Conservation (phyloP, 2,113 vertebrate genomes). For the Passer montanus region DNA sequence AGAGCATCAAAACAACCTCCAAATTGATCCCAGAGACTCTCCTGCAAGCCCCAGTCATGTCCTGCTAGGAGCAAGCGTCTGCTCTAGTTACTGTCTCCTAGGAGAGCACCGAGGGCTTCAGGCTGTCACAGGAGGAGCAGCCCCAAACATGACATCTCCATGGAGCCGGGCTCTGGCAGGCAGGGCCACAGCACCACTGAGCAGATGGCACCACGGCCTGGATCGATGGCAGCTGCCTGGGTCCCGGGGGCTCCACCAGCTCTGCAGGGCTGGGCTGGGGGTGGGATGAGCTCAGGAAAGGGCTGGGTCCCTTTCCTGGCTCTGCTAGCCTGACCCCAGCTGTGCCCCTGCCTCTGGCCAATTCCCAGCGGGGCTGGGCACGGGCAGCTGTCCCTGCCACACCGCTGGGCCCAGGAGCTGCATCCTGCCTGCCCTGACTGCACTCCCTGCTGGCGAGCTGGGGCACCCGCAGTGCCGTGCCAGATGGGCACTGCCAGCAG, state of each 20-base stretch:
- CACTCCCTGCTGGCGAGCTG: neutral
- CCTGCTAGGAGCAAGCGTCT: slow-evolving; percentile 26
- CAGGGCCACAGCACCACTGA: neutral
- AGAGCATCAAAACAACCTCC: slow-evolving; percentile 44
- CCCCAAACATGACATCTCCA: slow-evolving; percentile 66
- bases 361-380: neutral
- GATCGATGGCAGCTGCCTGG: neutral
- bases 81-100: slow-evolving; percentile 64
- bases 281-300: accelerated
- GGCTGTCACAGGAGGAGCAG: slow-evolving; percentile 37
- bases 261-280: neutral
- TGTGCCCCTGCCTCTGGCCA: neutral
- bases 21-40: slow-evolving; percentile 35
- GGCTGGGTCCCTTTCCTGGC: neutral
- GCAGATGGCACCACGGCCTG: neutral
- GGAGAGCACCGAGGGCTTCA: slow-evolving; percentile 38
- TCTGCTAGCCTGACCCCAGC: too few species aligned
- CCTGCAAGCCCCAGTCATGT: slow-evolving; percentile 1
- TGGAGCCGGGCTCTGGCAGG: neutral
- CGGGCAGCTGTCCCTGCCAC: neutral
- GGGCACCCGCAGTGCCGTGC: neutral
- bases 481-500: neutral
- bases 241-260: neutral
- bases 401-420: accelerated
- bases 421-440: neutral